These are phyloP conservation scores for Montifringilla adamsi DNA, from an alignment of 2,113 vertebrate species.

Conservation along the genomic window DNA sequence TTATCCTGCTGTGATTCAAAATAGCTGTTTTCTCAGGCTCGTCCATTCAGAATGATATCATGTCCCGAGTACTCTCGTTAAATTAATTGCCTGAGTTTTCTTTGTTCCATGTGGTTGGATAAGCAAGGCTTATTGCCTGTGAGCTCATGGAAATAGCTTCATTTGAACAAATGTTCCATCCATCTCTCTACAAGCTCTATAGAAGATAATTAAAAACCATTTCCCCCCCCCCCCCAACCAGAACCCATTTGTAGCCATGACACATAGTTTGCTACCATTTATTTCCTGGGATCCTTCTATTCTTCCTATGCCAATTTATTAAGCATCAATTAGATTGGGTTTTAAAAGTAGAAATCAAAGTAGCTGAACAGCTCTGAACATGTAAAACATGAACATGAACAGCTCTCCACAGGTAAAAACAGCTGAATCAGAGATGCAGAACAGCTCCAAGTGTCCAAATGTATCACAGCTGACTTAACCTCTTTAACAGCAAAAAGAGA, in stretches of 20 bases:
- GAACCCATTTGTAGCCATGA: not conserved
- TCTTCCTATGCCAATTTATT: not conserved
- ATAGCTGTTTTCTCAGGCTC: slow-evolving; percentile 10
- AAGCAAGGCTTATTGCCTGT: not conserved
- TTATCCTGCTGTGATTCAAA: not conserved
- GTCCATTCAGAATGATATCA: slow-evolving; percentile 17
- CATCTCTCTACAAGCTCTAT: not conserved
- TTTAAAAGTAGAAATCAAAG: slow-evolving; percentile 19
- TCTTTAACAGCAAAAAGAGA: not conserved
- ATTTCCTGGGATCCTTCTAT: not conserved
- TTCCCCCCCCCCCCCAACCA: not conserved
- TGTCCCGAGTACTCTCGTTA: not conserved
- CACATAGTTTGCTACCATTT: not conserved
- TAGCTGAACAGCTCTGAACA: not conserved
- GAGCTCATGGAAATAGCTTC: slow-evolving; percentile 31
- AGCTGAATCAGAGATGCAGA: not conserved
- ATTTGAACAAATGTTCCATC: slow-evolving; percentile 9
- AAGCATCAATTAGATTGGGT: not conserved
- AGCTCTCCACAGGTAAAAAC: not conserved
- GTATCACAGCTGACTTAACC: accelerated
- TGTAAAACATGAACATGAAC: not conserved
- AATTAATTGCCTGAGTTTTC: slow-evolving; percentile 23
- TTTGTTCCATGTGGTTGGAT: not conserved
- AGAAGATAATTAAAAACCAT: not conserved
- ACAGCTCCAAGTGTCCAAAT: not conserved